These are phyloP conservation scores for Apotomis betuletana DNA, from an alignment of 2,888 invertebrate genomes.

Conservation along the genomic window DNA sequence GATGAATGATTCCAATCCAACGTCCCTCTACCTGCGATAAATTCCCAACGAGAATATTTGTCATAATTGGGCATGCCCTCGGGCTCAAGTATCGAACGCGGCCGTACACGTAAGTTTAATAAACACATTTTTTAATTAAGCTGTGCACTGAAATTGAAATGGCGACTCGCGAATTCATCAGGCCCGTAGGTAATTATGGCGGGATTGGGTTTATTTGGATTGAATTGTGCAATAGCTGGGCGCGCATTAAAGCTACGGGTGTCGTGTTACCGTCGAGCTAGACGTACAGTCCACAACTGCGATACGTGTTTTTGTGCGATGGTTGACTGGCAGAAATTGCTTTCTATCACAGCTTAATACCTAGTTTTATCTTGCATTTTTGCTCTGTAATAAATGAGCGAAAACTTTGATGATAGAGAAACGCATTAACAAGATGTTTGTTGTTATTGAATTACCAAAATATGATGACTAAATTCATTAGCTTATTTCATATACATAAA, in stretches of 20 bases:
- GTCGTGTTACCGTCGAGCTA: constrained; percentile 63
- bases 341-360: no score
- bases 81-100: constrained; percentile 26
- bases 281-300: constrained; percentile 61
- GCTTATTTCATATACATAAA: no score
- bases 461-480: no score
- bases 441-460: no score
- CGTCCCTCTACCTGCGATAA: constrained; percentile 70
- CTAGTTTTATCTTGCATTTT: no score
- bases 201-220: constrained; percentile 75
- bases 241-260: constrained; percentile 76
- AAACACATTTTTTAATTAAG: constrained; percentile 68
- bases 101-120: constrained; percentile 52
- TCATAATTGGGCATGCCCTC: constrained; percentile 42
- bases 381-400: no score
- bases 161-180: constrained; percentile 72
- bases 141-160: constrained; percentile 62
- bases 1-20: constrained; percentile 79
- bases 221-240: constrained; percentile 71
- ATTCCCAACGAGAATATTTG: constrained; percentile 53
- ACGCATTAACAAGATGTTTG: no score
- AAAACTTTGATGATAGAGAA: no score
- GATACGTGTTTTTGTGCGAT: background rate
- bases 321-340: background rate
- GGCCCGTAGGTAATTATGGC: constrained; percentile 76